A percentile compares a stretch with the other conserved stretches of the same genome.
phyloP scores from a whole-genome alignment of 1,140 invertebrate species.

The Eupeodes corollae region DNA sequence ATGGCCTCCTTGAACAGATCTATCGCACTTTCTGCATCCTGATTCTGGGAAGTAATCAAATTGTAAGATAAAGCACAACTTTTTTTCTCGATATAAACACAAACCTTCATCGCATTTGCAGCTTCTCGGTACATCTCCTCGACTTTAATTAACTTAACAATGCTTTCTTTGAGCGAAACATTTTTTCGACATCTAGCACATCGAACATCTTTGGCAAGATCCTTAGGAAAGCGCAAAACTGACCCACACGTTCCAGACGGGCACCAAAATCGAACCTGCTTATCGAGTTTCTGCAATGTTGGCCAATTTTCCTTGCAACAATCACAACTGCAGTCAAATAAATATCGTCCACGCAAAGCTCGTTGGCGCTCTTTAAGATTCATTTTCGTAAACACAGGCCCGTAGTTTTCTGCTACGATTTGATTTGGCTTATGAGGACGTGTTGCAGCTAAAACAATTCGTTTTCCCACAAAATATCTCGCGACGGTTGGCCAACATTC shows the following conservation, averaged over 20 bases:
- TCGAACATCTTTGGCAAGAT: constrained; percentile 32
- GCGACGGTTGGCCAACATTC: constrained; percentile 73
- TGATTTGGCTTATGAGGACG: constrained; percentile 51
- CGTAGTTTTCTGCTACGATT: constrained; percentile 73
- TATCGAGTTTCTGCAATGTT: constrained; percentile 47
- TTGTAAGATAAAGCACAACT: background rate
- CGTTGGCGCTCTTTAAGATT: constrained; percentile 49
- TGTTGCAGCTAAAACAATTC: constrained; percentile 57
- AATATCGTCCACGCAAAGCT: constrained; percentile 60
- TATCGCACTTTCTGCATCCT: constrained; percentile 35
- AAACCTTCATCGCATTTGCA: constrained; percentile 37
- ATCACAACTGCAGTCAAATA: constrained; percentile 64
- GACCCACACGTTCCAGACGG: constrained; percentile 42
- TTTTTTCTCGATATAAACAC: background rate
- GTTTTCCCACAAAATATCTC: constrained; percentile 64
- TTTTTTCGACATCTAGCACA: constrained; percentile 44
- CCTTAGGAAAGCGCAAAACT: constrained; percentile 39
- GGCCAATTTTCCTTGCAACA: constrained; percentile 72
- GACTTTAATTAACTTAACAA: constrained; percentile 40
- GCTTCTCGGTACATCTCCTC: constrained; percentile 41
- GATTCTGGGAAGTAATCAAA: constrained; percentile 19
- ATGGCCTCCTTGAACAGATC: constrained; percentile 39
- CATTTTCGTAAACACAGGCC: constrained; percentile 63
- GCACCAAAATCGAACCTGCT: constrained; percentile 40
- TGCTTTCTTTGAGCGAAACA: constrained; percentile 40